phyloP scores from a whole-genome alignment of 2,113 vertebrate species.

The Arizona elegans region DNA sequence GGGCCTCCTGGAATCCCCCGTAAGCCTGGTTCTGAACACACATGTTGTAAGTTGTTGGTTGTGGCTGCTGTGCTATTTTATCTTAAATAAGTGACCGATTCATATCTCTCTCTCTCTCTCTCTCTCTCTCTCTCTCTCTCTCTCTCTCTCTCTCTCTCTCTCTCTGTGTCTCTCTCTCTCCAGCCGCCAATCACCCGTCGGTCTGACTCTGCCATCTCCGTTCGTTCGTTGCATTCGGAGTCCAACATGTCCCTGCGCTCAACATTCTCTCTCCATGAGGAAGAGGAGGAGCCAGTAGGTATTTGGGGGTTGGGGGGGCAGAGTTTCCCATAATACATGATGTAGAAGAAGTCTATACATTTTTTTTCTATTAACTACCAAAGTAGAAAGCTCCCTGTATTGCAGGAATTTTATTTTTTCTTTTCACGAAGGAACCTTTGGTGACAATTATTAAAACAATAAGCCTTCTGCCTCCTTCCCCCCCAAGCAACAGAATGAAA shows the following conservation, averaged over 20 bases:
- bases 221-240: constrained; percentile 94
- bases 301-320: constrained; percentile 24
- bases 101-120: background rate
- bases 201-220: constrained; percentile 93
- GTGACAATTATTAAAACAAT: background rate
- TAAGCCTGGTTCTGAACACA: background rate
- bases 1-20: background rate
- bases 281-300: constrained; percentile 94
- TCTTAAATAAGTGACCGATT: background rate
- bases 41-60: background rate
- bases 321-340: constrained; percentile 17
- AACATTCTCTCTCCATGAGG: constrained; percentile 95
- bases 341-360: background rate
- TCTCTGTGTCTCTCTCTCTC: background rate
- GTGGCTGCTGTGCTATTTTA: background rate
- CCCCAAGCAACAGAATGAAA: background rate
- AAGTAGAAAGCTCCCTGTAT: background rate
- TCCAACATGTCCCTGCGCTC: constrained; percentile 98
- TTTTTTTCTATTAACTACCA: background rate
- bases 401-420: background rate
- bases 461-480: background rate
- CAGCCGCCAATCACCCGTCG: constrained; percentile 86
- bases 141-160: background rate
- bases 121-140: background rate
- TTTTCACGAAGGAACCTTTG: background rate